These are phyloP conservation scores for Sthenelais limicola DNA, from an alignment of 2,888 invertebrate genomes.

Conservation along the genomic window DNA sequence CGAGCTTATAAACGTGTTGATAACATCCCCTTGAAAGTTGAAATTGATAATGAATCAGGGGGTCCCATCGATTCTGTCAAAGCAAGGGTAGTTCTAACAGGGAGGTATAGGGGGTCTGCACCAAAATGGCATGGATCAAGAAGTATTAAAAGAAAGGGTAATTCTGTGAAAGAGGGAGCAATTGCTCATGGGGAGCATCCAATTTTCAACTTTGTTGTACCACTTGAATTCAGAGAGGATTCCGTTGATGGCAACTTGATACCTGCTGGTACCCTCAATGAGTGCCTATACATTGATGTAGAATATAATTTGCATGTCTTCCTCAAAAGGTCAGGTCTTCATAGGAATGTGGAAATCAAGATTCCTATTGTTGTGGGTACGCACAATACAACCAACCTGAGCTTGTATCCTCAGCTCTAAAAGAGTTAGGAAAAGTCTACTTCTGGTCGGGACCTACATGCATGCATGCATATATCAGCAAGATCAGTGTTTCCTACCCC, in stretches of 20 bases:
- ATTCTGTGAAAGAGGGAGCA: neutral
- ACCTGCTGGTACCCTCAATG: slow-evolving; percentile 39
- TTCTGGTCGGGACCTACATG: too few relatives aligned
- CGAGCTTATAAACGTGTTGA: neutral
- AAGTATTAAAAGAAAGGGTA: neutral
- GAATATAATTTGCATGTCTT: slow-evolving; percentile 21
- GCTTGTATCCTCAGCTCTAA: too few relatives aligned
- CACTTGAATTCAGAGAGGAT: slow-evolving; percentile 21
- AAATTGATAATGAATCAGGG: slow-evolving; percentile 19
- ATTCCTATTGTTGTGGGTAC: slow-evolving; percentile 33
- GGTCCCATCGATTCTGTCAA: slow-evolving; percentile 1
- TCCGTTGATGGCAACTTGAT: slow-evolving; percentile 31
- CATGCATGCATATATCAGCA: too few relatives aligned
- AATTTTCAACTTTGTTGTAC: neutral
- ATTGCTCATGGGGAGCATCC: neutral
- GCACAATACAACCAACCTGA: too few relatives aligned
- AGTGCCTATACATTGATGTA: slow-evolving; percentile 33
- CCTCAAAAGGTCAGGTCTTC: slow-evolving; percentile 19
- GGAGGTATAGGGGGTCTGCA: neutral
- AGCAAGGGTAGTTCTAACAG: neutral
- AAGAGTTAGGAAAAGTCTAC: too few relatives aligned
- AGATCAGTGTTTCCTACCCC: too few relatives aligned
- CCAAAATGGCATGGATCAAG: neutral
- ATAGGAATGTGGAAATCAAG: slow-evolving; percentile 22
- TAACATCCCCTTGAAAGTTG: neutral